A percentile compares a stretch with the other conserved stretches of the same genome.
Evolutionary conservation across 2,888 invertebrate genomes (phyloP).

Genomic region (Drosophila conformis): DNA sequence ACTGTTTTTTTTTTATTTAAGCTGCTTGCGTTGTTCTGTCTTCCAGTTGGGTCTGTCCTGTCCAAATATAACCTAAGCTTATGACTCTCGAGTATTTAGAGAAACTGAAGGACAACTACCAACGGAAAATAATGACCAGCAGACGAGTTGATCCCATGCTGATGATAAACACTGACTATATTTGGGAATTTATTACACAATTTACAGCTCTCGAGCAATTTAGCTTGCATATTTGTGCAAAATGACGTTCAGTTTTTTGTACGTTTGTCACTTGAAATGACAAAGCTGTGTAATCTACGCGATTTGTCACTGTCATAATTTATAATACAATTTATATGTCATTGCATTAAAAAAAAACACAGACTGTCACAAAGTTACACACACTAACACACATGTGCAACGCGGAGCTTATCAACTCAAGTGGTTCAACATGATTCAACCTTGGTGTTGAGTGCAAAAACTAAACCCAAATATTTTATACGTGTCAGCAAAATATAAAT

Average conservation of each 20-base stretch:
- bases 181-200: conserved; percentile 1
- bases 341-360: conserved; percentile 15
- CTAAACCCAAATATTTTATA: conserved; percentile 23
- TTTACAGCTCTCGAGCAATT: neutral
- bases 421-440: conserved; percentile 50
- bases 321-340: conserved; percentile 31
- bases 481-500: neutral
- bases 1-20: neutral
- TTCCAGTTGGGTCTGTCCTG: neutral
- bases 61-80: neutral
- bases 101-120: neutral
- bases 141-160: neutral
- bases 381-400: conserved; percentile 3
- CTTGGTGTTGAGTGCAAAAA: conserved; percentile 40
- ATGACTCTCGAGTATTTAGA: neutral
- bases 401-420: conserved; percentile 56
- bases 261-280: neutral
- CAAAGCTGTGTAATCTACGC: conserved; percentile 14
- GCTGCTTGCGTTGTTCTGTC: neutral
- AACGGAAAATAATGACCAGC: neutral
- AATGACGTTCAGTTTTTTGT: conserved; percentile 6
- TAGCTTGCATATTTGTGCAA: neutral
- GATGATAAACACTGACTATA: neutral
- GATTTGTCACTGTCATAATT: conserved; percentile 48
- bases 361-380: conserved; percentile 1